Base-by-base conservation (phyloP, 2,797 vertebrate species). In the Sebastes diploproa region DNA sequence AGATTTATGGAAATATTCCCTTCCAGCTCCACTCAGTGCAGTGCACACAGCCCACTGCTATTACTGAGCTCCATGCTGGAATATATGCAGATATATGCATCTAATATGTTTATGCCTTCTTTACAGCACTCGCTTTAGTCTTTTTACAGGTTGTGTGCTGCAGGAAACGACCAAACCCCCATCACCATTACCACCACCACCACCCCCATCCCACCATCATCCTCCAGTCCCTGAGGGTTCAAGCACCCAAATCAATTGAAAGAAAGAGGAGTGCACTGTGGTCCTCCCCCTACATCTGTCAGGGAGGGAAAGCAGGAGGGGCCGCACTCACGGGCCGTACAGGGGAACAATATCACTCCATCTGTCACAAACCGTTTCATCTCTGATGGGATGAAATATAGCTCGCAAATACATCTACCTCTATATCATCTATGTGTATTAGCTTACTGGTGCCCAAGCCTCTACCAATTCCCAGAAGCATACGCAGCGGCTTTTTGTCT, bases 281-380 rank as follows among this genome's bases (percentile, higher is more conserved):
- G 91, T 92, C 95, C 93, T 95, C 95, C 94, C 94, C 91, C 93
- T 95, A 94, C 95, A 96, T 96, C 96, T 96, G 96, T 95, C 93
- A 93, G 94, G 92, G 91, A 95, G 94, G 89, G 89, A 86, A 85
- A 92, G 85, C 91, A 93, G 94, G 94, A 95, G 94, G 94, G 93
- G 92, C 77, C 30, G 78, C 85, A 89, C 93, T 95, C 88, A 78
- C 80, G 82, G 89, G 87, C 89, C 34, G 75, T 91, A 90, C 84
- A 88, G 87, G 85, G 89, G 93, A 94, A 95, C 94, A 95, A 95
- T 96, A 95, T 95, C 93, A 91, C 91, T 95, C 95, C 96, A 96
- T 96, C 96, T 96, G 96, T 95, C 95, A 95, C 94, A 93, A 92
- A 93, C 94, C 88, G 90, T 92, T 94, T 94, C 90, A 93, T 95